Percentiles rank a stretch among this genome's conserved stretches.
Conservation (phyloP, 92 coral and sea anemone species). For the Palythoa heliodiscus region DNA sequence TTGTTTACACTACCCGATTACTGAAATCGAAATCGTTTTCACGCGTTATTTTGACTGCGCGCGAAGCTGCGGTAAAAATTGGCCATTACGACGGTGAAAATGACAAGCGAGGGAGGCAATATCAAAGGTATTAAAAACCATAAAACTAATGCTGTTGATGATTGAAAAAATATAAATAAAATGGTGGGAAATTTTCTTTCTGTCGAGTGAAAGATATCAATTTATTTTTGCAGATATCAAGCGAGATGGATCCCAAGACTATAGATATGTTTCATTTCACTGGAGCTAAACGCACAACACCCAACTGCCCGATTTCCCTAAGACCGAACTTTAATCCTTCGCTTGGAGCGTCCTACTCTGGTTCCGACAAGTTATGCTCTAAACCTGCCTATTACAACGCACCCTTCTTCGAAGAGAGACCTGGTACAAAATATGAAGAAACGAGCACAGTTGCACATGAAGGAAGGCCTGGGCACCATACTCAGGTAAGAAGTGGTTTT, state of each 20-base stretch:
- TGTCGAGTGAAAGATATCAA: not conserved
- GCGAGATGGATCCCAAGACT: constrained; percentile 83
- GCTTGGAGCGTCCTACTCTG: constrained; percentile 56
- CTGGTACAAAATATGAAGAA: constrained; percentile 70
- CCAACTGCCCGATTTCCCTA: constrained; percentile 77
- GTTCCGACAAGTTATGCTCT: constrained; percentile 47
- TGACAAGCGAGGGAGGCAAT: too few relatives aligned
- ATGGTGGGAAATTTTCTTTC: not conserved
- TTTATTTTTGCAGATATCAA: constrained; percentile 50
- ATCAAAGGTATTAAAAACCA: too few relatives aligned
- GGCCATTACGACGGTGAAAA: too few relatives aligned
- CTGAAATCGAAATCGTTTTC: too few relatives aligned
- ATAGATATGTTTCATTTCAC: constrained; percentile 77
- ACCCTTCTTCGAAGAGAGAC: constrained; percentile 73
- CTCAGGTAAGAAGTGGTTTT: constrained; percentile 60
- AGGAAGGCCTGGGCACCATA: constrained; percentile 95
- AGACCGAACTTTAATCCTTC: constrained; percentile 83
- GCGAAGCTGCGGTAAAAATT: too few relatives aligned
- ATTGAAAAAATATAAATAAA: not conserved
- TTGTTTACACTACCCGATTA: too few relatives aligned
- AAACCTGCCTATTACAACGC: constrained; percentile 55
- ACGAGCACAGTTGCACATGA: constrained; percentile 78
- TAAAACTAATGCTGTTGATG: not conserved
- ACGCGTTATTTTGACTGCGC: too few relatives aligned
- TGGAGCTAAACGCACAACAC: constrained; percentile 80